Evolutionary conservation across 2,888 invertebrate species (phyloP), one percentile per base, ranked within the genome.

Genomic region (Pseudococcus longispinus): DNA sequence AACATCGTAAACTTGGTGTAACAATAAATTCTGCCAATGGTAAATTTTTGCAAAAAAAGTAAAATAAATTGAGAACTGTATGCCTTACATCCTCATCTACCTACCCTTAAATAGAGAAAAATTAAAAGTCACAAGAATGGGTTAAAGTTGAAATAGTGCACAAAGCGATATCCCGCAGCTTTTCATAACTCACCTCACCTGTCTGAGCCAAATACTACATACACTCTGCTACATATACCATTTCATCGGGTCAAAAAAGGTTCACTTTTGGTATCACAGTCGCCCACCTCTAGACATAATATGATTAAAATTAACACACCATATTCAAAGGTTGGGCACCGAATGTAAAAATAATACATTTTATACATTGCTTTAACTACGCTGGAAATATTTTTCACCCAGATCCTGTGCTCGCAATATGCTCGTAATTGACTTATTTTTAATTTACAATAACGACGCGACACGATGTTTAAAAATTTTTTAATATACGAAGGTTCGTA

Each of bases 181-280:
- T 65, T 65, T 65, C 65, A 65, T 65, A 65, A 65, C 65, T 65
- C 65, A 65, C 65, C 65, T 65, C 65, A 65, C 65, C 65, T 65
- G 65, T 65, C 65, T 23, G 13, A 26, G 37, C 37, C 9, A 4
- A 8, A 6, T 23, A 26, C 65, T 51, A 18, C 51, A 26, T 6
- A 60, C 23, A 23, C 60, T 23, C 13, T 23, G 60, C 26, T 60
- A 60, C 23, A 60, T 60, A 55, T 15, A 65, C 26, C 23, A 65
- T 65, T 65, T 65, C 65, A 65, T 11, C 9, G 65, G 65, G 65
- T 65, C 8, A 26, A 65, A 65, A 65, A 65, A 65, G 65, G 65
- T 65, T 23, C 55, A 3, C 55, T 20, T 55, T 55, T 55, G 55
- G 55, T 55, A 55, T 55, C 9, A 55, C 20, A 55, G n/a, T 55